A percentile compares a stretch with the other conserved stretches of the same genome.
phyloP scores from a whole-genome alignment of 2,797 vertebrate species.

The Poecilia wingei region DNA sequence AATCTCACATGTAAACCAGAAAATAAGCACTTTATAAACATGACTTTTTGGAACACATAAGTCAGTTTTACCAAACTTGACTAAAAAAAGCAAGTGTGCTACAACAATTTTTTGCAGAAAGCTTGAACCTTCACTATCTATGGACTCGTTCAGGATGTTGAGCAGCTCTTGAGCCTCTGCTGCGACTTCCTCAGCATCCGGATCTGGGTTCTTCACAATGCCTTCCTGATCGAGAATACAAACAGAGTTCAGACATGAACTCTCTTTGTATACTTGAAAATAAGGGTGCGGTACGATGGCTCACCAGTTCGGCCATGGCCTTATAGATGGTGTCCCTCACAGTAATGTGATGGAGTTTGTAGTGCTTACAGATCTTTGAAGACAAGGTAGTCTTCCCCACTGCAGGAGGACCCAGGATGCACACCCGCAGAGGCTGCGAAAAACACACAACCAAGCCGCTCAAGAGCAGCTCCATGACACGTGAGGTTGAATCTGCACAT shows the following conservation, averaged over 20 bases:
- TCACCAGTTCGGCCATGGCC: slow-evolving; percentile 85
- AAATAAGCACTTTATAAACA: neutral
- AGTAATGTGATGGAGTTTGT: slow-evolving; percentile 87
- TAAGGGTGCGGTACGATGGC: slow-evolving; percentile 10
- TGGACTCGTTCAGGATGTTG: slow-evolving; percentile 80
- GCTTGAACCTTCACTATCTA: slow-evolving; percentile 85
- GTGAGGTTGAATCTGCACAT: neutral
- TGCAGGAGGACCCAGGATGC: slow-evolving; percentile 89
- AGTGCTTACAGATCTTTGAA: slow-evolving; percentile 83
- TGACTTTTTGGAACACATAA: neutral
- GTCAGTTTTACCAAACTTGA: neutral
- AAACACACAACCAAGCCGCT: slow-evolving; percentile 13
- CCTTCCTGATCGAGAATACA: slow-evolving; percentile 35
- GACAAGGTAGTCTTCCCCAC: slow-evolving; percentile 88
- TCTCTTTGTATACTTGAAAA: neutral
- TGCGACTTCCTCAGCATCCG: slow-evolving; percentile 55
- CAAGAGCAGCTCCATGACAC: neutral
- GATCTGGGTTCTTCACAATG: slow-evolving; percentile 15
- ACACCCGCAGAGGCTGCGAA: slow-evolving; percentile 86
- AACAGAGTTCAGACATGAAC: too few relatives aligned
- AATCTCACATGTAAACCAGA: neutral
- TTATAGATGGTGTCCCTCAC: slow-evolving; percentile 83
- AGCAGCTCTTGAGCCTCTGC: slow-evolving; percentile 81
- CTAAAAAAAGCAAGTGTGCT: neutral
- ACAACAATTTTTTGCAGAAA: too few relatives aligned